Evolutionary conservation across 2,888 invertebrate species (phyloP), one percentile per base, ranked within the genome.

Genomic region (Hirtodrosophila cameraria): DNA sequence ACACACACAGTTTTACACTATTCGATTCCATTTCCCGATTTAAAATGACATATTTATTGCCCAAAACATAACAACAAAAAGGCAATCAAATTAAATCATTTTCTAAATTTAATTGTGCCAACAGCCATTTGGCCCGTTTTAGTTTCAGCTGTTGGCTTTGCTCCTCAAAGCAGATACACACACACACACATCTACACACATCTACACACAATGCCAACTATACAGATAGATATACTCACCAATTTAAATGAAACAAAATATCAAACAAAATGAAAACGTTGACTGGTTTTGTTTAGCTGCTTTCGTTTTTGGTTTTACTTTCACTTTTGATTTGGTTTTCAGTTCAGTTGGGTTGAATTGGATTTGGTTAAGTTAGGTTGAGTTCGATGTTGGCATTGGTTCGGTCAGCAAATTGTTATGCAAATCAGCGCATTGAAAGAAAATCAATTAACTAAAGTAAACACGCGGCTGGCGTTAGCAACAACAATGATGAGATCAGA

Each of bases 391-490:
- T 50, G 31, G 31, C 41, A 54, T 53, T 33, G 52, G 42, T 27
- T 42, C 35, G 64, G 60, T 48, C 62, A 52, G 48, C 61, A 55
- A 75, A 71, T 65, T 75, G 80, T 75, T 73, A 79, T 79, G 80
- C 76, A 83, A 80, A 86, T 83, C 76, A 73, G 63, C 73, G 67
- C 76, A 79, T 67, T 75, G 80, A 86, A 83, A 80, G 80, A 83
- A 86, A 80, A 80, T 80, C 86, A 80, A 80, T 80, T 80, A 80
- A 67, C 84, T 83, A 58, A 72, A 76, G 76, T 83, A 86, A 80
- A 80, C 80, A 80, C 49, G 53, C 54, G 52, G 55, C 46, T 50
- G 52, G 55, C 46, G 57, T 53, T 31, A 45, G 23, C 49, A 43
- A 39, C 39, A 61, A 83, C 72, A 83, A 82, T 74, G 62, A 82